Conservation (phyloP, 2,797 vertebrate species). For the Mastacembelus armatus region DNA sequence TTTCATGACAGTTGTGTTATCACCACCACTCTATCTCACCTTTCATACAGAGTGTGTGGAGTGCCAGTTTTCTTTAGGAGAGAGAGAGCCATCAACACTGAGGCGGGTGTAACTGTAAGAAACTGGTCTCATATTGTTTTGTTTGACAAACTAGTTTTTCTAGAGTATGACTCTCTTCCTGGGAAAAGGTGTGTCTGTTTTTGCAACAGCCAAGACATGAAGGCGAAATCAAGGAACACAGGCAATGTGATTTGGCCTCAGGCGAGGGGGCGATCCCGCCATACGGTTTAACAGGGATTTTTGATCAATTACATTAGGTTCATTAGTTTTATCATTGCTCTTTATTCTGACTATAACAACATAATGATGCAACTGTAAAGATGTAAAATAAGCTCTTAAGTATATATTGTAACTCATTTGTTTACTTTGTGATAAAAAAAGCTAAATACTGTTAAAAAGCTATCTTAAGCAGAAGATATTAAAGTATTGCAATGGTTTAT, state of each 20-base stretch:
- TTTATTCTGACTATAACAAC: neutral
- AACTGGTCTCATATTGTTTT: conserved; percentile 26
- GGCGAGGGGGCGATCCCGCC: neutral
- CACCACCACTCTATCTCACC: neutral
- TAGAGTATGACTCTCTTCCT: conserved; percentile 1
- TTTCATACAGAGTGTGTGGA: neutral
- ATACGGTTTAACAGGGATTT: neutral
- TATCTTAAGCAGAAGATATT: no score
- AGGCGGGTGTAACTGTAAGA: conserved; percentile 23
- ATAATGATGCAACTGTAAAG: neutral
- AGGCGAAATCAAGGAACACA: neutral
- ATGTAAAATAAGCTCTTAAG: neutral
- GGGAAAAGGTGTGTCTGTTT: conserved; percentile 43
- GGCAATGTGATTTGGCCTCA: neutral
- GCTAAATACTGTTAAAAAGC: no score
- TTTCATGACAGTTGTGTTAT: neutral
- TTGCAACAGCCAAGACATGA: neutral
- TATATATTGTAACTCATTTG: neutral
- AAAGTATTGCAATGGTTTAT: no score
- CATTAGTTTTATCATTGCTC: neutral
- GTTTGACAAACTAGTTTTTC: conserved; percentile 64
- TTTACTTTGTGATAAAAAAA: neutral
- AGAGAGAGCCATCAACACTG: conserved; percentile 9
- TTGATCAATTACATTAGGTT: neutral
- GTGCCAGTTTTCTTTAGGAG: neutral